Conservation (phyloP, 2,113 vertebrate species). For the Myocastor coypus region DNA sequence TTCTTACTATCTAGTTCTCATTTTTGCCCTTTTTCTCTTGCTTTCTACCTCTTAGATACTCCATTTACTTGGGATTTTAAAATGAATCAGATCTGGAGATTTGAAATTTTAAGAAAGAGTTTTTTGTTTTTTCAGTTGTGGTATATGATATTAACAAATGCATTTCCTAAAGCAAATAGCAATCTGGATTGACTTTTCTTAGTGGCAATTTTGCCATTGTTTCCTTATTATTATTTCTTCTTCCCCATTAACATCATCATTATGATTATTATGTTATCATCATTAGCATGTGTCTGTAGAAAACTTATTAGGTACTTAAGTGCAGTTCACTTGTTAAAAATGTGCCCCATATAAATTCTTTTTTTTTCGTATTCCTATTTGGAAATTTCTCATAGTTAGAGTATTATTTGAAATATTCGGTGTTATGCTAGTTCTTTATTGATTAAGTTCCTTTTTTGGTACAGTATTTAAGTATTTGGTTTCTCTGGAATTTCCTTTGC, state of each 20-base stretch:
- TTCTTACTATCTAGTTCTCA: neutral
- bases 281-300: neutral
- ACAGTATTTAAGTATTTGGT: neutral
- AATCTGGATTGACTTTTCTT: neutral
- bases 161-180: neutral
- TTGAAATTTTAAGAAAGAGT: neutral
- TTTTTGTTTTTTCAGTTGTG: neutral
- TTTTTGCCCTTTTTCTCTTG: neutral
- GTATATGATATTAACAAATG: neutral
- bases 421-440: slow-evolving; percentile 18
- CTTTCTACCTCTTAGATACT: neutral
- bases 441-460: neutral
- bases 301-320: neutral
- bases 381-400: neutral
- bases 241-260: accelerated
- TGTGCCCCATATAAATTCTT: neutral
- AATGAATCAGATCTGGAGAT: neutral
- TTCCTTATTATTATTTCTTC: neutral
- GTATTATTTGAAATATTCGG: neutral
- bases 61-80: neutral
- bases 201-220: neutral
- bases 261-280: neutral
- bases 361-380: neutral
- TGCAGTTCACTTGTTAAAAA: neutral
- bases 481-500: slow-evolving; percentile 2